These are phyloP conservation scores for Melinopterus prodromus DNA, from an alignment of 2,888 invertebrate species.

Conservation along the genomic window DNA sequence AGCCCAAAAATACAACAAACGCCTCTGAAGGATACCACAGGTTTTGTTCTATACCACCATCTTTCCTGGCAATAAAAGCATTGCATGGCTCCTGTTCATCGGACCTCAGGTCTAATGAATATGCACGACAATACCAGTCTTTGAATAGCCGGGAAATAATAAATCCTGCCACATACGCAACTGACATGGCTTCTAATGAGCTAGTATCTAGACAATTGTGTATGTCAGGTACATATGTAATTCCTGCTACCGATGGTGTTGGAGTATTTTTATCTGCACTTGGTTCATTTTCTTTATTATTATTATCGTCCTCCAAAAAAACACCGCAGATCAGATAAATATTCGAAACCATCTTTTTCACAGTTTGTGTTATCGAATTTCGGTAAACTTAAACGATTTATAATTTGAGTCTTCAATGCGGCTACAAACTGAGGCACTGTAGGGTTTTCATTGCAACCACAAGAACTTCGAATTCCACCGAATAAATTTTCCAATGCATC, in stretches of 20 bases:
- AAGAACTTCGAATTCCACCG: slow-evolving; percentile 37
- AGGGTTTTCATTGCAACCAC: slow-evolving; percentile 41
- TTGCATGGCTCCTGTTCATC: not conserved
- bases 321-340: no score
- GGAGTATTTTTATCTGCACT: no score
- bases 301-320: no score
- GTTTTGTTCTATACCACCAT: not conserved
- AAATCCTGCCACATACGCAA: not conserved
- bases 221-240: not conserved
- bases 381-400: no score
- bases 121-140: not conserved
- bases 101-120: not conserved
- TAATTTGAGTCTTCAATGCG: not conserved
- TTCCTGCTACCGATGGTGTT: no score
- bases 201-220: not conserved
- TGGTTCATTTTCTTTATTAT: no score
- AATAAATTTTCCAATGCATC: slow-evolving; percentile 43
- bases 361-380: no score
- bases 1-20: not conserved
- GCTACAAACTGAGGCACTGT: slow-evolving; percentile 40
- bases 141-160: not conserved
- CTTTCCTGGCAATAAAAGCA: not conserved
- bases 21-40: not conserved
- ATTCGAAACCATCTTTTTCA: no score
- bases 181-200: not conserved